Percentiles rank a stretch among this genome's conserved stretches.
Conservation (phyloP, 2,888 invertebrate genomes). For the Spodoptera littoralis region DNA sequence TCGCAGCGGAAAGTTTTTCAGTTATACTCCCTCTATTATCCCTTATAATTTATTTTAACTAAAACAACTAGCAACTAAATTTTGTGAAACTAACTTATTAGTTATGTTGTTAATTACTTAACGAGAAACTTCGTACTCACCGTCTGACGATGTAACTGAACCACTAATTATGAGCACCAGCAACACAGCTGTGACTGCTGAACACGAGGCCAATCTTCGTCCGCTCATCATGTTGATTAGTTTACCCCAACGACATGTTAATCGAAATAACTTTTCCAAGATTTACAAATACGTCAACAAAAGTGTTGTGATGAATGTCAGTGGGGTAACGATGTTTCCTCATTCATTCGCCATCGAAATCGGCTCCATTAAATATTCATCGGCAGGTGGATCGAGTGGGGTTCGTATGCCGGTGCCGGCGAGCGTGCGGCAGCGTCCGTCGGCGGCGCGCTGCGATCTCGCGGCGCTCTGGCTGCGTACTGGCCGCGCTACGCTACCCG, state of each 20-base stretch:
- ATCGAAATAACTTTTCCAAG: constrained; percentile 74
- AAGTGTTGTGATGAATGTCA: constrained; percentile 75
- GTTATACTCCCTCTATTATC: constrained; percentile 23
- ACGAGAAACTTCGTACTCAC: constrained; percentile 70
- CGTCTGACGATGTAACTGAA: constrained; percentile 77
- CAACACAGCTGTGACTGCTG: constrained; percentile 69
- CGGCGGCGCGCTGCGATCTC: constrained; percentile 59
- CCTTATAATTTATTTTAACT: constrained; percentile 41
- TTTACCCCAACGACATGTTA: constrained; percentile 79
- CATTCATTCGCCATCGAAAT: constrained; percentile 81
- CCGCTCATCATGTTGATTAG: constrained; percentile 77
- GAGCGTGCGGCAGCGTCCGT: constrained; percentile 65
- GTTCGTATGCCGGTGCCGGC: constrained; percentile 63
- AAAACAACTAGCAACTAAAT: constrained; percentile 33
- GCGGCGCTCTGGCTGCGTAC: constrained; percentile 66
- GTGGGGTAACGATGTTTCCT: constrained; percentile 73
- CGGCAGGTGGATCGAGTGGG: constrained; percentile 74
- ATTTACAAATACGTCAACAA: constrained; percentile 74
- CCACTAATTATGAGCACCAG: constrained; percentile 73
- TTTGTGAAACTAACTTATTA: constrained; percentile 41
- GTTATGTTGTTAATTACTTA: constrained; percentile 55
- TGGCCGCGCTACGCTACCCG: constrained; percentile 76
- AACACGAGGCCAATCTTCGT: constrained; percentile 72
- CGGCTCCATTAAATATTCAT: constrained; percentile 84
- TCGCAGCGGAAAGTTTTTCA: constrained; percentile 35